Percentiles rank a stretch among this genome's conserved stretches.
phyloP scores from a whole-genome alignment of 53 echinoderm and acorn worm species.

The Stichopus horrens region DNA sequence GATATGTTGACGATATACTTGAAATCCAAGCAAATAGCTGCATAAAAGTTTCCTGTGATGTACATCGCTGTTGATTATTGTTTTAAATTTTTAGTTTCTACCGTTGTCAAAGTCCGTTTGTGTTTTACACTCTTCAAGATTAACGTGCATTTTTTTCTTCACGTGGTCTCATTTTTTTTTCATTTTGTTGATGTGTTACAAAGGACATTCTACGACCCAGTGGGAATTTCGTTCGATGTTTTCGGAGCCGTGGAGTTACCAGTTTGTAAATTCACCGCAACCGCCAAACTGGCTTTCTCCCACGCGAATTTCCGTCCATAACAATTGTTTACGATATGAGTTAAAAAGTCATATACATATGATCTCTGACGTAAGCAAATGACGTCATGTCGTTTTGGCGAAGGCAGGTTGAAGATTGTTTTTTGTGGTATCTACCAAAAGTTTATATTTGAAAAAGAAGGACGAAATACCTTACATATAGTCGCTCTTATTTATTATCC shows the following conservation, averaged over 20 bases:
- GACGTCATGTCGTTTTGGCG: not conserved
- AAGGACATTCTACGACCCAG: not conserved
- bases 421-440: not conserved
- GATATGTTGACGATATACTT: too few relatives aligned
- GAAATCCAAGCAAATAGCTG: too few relatives aligned
- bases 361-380: not conserved
- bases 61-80: too few relatives aligned
- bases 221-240: not conserved
- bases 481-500: not conserved
- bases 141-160: not conserved
- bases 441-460: too few relatives aligned
- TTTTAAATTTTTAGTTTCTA: too few relatives aligned
- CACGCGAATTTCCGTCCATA: not conserved
- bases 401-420: not conserved
- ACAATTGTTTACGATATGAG: not conserved
- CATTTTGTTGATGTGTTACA: not conserved
- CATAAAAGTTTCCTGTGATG: too few relatives aligned
- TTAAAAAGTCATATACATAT: not conserved
- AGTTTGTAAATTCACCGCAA: not conserved
- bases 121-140: not conserved
- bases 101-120: not conserved
- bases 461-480: not conserved
- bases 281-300: not conserved
- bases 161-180: not conserved
- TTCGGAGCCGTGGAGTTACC: not conserved